Conservation (phyloP, 2,797 vertebrate genomes). For the Onychomys torridus region DNA sequence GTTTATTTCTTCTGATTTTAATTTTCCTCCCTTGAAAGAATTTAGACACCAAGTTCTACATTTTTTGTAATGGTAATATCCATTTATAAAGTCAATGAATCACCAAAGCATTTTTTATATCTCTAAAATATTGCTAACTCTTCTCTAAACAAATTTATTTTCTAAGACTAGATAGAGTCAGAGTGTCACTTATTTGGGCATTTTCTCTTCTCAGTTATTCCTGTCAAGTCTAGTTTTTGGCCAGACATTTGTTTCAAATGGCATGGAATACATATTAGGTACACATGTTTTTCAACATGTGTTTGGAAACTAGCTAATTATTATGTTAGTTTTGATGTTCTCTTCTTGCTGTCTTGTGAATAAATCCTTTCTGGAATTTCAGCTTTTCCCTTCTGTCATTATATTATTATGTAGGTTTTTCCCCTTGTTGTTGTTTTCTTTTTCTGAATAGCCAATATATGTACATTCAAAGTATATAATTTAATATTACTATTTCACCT, state of each 20-base stretch:
- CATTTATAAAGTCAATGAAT: background rate
- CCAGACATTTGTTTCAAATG: background rate
- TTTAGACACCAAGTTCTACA: background rate
- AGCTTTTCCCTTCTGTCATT: background rate
- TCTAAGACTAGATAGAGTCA: background rate
- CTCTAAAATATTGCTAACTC: background rate
- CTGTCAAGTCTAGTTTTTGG: background rate
- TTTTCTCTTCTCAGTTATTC: background rate
- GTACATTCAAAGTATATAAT: background rate
- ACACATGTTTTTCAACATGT: background rate
- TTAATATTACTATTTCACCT: background rate
- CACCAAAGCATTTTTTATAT: background rate
- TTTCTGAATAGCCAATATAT: background rate
- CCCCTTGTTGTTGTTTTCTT: background rate
- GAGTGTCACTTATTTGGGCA: background rate
- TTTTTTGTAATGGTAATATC: background rate
- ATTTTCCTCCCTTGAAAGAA: background rate
- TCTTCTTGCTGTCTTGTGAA: background rate
- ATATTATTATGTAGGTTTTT: background rate
- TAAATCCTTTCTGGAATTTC: slow-evolving; percentile 7
- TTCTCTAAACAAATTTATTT: background rate
- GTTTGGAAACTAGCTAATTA: background rate
- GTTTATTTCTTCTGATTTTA: background rate
- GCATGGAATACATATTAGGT: background rate
- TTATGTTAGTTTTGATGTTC: background rate